Evolutionary conservation across 2,113 vertebrate genomes (phyloP).

Genomic region (Picathartes gymnocephalus): DNA sequence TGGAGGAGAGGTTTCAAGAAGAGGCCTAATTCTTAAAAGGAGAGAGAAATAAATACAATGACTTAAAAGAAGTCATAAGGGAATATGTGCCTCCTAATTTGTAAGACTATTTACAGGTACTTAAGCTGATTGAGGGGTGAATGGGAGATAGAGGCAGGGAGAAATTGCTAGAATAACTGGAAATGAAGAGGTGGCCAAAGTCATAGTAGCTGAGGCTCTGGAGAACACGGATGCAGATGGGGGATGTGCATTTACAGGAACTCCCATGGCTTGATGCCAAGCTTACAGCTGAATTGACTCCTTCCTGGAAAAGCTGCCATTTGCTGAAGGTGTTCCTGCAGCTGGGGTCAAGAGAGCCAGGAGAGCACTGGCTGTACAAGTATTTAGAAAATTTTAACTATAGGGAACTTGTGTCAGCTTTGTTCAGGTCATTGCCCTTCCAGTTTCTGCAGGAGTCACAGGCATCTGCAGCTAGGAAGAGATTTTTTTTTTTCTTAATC

Average conservation of each 20-base stretch:
- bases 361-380: background rate
- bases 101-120: background rate
- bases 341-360: background rate
- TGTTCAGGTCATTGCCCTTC: background rate
- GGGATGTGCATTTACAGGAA: background rate
- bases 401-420: background rate
- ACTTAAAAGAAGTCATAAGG: background rate
- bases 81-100: background rate
- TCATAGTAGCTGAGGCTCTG: background rate
- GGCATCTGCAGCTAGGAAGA: background rate
- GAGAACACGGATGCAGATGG: fast-evolving
- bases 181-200: background rate
- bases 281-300: background rate
- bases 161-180: background rate
- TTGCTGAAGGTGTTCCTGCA: background rate
- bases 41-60: background rate
- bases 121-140: background rate
- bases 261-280: fast-evolving
- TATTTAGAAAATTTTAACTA: background rate
- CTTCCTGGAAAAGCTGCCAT: background rate
- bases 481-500: background rate
- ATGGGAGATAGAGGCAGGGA: background rate
- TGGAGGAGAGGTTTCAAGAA: background rate
- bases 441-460: background rate
- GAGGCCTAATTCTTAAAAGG: background rate